Evolutionary conservation across 2,888 invertebrate species (phyloP).

Genomic region (Trissonchulus latispiculum): DNA sequence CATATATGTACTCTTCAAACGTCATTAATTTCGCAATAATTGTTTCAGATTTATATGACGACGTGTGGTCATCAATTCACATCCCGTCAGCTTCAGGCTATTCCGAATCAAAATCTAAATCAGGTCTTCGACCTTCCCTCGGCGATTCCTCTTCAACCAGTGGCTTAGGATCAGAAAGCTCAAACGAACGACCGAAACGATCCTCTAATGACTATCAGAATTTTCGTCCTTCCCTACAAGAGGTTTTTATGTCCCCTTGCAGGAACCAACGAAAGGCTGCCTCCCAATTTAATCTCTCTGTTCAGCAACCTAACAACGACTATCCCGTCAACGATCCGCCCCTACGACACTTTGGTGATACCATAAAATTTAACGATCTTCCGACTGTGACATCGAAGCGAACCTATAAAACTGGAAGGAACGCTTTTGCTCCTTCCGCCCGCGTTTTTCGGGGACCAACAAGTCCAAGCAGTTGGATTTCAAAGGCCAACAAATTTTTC

Average conservation of each 20-base stretch:
- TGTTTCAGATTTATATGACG: neutral
- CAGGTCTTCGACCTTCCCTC: neutral
- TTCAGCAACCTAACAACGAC: too few relatives aligned
- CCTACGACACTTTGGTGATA: conserved; percentile 33
- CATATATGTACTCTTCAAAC: too few relatives aligned
- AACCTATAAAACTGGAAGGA: neutral
- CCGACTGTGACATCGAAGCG: neutral
- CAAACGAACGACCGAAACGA: neutral
- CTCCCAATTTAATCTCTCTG: conserved; percentile 25
- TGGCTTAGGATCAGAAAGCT: conserved; percentile 19
- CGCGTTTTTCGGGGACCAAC: too few relatives aligned
- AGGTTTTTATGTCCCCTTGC: too few relatives aligned
- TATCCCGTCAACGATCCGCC: conserved; percentile 23
- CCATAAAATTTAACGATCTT: conserved; percentile 24
- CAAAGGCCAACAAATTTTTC: neutral
- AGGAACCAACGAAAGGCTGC: neutral
- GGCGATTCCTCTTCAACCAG: conserved; percentile 15
- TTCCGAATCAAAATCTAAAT: neutral
- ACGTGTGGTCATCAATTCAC: neutral
- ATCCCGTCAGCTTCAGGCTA: neutral
- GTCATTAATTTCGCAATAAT: too few relatives aligned
- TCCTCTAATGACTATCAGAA: neutral
- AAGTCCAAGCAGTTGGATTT: neutral
- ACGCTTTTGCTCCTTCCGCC: neutral
- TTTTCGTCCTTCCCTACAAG: neutral